Percentiles rank a stretch among this genome's conserved stretches.
phyloP scores from a whole-genome alignment of 2,113 vertebrate species.

The Panthera uncia region DNA sequence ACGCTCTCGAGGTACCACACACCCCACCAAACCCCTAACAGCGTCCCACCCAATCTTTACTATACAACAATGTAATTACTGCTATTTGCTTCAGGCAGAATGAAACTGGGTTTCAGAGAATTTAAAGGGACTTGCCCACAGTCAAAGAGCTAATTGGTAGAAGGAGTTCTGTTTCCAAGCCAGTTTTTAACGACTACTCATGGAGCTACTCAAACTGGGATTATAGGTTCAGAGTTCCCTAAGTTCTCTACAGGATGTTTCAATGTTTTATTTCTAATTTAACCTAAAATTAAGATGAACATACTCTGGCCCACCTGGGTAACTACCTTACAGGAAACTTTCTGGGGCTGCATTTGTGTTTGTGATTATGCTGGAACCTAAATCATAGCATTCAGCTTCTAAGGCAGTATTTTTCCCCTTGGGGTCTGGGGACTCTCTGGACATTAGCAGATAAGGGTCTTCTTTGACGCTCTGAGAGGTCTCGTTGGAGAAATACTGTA shows the following conservation, averaged over 20 bases:
- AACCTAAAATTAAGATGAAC: not conserved
- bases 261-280: not conserved
- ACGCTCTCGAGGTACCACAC: accelerated
- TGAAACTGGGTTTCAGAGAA: too few relatives aligned
- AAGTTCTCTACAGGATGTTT: not conserved
- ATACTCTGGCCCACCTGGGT: not conserved
- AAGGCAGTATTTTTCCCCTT: not conserved
- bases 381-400: not conserved
- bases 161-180: not conserved
- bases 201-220: not conserved
- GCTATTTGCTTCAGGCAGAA: not conserved
- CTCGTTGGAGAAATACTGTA: not conserved
- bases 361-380: too few relatives aligned
- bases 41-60: not conserved
- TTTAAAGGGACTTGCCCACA: too few relatives aligned
- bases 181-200: not conserved
- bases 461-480: not conserved
- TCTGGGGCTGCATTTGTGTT: not conserved
- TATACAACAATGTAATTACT: not conserved
- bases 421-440: too few relatives aligned
- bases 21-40: too few relatives aligned
- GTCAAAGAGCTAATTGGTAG: not conserved
- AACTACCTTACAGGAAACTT: not conserved
- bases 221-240: not conserved
- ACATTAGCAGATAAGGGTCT: not conserved